Base-by-base conservation (phyloP, 2,888 invertebrate genomes). In the Corbicula japonica region DNA sequence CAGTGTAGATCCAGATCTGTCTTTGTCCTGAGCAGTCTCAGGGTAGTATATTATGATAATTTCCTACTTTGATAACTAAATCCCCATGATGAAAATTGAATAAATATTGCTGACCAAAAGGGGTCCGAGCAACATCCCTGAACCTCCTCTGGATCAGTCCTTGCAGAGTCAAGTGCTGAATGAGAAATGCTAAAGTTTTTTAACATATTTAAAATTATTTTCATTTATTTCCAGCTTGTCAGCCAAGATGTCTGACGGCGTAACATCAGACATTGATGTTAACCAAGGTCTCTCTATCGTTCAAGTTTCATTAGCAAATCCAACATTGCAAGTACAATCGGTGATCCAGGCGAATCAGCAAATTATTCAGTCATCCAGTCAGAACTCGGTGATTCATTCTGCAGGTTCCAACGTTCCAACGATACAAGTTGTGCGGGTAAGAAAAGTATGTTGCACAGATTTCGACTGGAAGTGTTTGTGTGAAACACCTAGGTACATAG, bases 311-410 rank as follows among this genome's bases (percentile, higher is more conserved):
- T 89, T 92, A 96, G 92, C 91, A 34, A 92, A 91, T 85, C 92
- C 91, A 77, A 90, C 92, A 73, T 90, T 95, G 71, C 95, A 97
- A 96, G 97, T 97, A 85, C 98, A 98, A 94, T 97, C 93, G 46
- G 93, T 93, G 34, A 93, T 93, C 62, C 93, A 93, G 83, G 97
- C 97, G 84, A 98, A 97, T 94, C 98, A 98, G 86, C 98, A 98
- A 94, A 92, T 93, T 56, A 92, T 93, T 63, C 93, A 93, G 83
- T 97, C 97, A 65, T 97, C 97, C 94, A 97, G 97, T 85, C 96
- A 80, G 93, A 98, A 98, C 93, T 98, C 98, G 86, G 98, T 98
- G 68, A 98, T 98, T 94, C 98, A 98, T 95, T 97, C 97, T 76
- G 96, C 97, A 35, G 97, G 97, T 84, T 96, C 96, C 93, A 88